These are phyloP conservation scores for Aphidius colemani DNA, from an alignment of 2,888 invertebrate species.

Conservation along the genomic window DNA sequence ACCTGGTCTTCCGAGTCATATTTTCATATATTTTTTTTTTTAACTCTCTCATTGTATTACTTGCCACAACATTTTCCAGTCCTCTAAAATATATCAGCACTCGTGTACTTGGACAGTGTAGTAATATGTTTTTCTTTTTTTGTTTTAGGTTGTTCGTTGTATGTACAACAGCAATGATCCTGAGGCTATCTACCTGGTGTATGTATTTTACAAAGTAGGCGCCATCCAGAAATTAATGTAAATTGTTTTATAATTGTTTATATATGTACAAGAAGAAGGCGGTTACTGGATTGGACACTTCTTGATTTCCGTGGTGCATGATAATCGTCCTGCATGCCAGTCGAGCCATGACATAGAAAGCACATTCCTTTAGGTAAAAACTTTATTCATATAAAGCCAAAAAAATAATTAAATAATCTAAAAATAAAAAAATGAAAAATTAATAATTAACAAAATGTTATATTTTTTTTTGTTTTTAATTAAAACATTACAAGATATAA, in stretches of 20 bases:
- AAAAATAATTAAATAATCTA: too few species aligned
- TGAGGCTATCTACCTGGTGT: neutral
- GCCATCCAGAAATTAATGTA: conserved; percentile 39
- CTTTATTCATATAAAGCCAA: neutral
- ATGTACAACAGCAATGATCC: neutral
- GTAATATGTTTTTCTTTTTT: neutral
- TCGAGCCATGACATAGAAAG: conserved; percentile 54
- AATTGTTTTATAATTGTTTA: conserved; percentile 39
- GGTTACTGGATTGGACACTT: conserved; percentile 56
- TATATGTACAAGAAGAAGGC: conserved; percentile 41
- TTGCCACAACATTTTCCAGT: neutral
- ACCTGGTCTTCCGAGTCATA: too few species aligned
- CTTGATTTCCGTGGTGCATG: conserved; percentile 44
- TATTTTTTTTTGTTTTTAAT: neutral
- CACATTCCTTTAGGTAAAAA: conserved; percentile 31
- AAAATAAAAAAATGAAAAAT: too few species aligned
- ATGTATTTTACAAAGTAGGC: conserved; percentile 26
- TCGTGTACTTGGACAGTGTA: neutral
- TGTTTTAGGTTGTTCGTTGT: neutral
- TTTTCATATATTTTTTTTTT: too few species aligned
- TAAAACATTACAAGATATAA: neutral
- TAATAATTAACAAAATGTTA: neutral
- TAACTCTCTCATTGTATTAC: too few species aligned
- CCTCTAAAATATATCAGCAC: neutral
- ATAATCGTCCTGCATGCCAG: conserved; percentile 51